Percentiles rank a stretch among this genome's conserved stretches.
These are phyloP conservation scores for Danaus melanippus DNA, from an alignment of 1,140 invertebrate species.

Conservation along the genomic window DNA sequence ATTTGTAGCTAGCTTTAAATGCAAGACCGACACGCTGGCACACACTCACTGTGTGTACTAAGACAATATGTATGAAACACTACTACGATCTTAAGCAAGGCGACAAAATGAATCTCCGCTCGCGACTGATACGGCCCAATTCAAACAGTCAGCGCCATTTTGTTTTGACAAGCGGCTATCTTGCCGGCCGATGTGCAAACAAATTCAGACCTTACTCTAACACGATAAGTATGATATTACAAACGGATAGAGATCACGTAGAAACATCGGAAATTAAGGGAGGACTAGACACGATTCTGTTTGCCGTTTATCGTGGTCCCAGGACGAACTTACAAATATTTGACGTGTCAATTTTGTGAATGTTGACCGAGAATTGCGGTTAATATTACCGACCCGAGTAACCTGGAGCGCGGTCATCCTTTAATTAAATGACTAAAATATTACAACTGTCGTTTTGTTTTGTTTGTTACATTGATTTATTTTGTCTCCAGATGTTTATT, in stretches of 20 bases:
- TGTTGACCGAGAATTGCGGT: slow-evolving; percentile 71
- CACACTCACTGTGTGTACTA: slow-evolving; percentile 65
- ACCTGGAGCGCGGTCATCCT: slow-evolving; percentile 55
- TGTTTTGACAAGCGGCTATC: slow-evolving; percentile 67
- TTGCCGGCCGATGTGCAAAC: slow-evolving; percentile 21
- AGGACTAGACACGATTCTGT: slow-evolving; percentile 69
- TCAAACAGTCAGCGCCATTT: slow-evolving; percentile 70
- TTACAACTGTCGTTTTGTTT: slow-evolving; percentile 60
- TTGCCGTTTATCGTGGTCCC: slow-evolving; percentile 70
- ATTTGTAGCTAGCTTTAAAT: slow-evolving; percentile 70
- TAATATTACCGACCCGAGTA: slow-evolving; percentile 65
- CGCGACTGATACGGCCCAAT: slow-evolving; percentile 70
- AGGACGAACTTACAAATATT: slow-evolving; percentile 72
- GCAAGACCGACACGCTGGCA: slow-evolving; percentile 60
- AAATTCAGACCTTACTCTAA: slow-evolving; percentile 38
- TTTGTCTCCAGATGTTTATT: background rate
- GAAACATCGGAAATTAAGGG: slow-evolving; percentile 71
- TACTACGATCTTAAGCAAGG: slow-evolving; percentile 67
- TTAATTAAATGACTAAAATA: slow-evolving; percentile 70
- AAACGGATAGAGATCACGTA: slow-evolving; percentile 26
- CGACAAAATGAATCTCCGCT: slow-evolving; percentile 71
- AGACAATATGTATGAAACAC: slow-evolving; percentile 68
- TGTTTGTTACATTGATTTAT: slow-evolving; percentile 25
- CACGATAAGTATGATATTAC: slow-evolving; percentile 34
- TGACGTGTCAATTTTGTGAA: slow-evolving; percentile 72